Evolutionary conservation across 2,113 vertebrate species (phyloP), one percentile per base, ranked within the genome.

Genomic region (Mastomys natalensis): DNA sequence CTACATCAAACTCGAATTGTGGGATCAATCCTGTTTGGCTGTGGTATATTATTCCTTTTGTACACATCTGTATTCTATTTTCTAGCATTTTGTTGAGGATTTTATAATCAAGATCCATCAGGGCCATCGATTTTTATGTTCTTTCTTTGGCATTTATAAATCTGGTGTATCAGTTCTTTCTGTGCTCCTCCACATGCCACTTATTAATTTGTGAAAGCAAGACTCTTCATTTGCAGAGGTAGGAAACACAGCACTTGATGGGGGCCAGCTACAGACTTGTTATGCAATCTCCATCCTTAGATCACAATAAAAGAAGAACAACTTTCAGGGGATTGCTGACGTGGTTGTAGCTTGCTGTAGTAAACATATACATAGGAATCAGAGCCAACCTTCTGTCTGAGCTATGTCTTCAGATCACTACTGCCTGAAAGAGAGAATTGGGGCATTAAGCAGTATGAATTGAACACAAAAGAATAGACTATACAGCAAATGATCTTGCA

Each of bases 381-480:
- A 93, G 58, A 92, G 74, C 24, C 15, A 76, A 37, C 29, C 3
- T 3, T 76, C 45, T 73, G 60, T 76, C 45, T 73, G 53, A 90
- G 62, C 16, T 78, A 53, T 70, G 78, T 96, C 22, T 97, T 58
- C 62, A 97, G 82, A 9, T 72, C 88, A 66, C 7, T 22, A 10
- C 17, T 86, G 17, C 7, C 31, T 74, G 55, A 84, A 74, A 80
- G 40, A 62, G 26, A 19, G 24, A 90, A 91, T 21, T 43, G 62
- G n/a, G 51, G 45, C 43, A 72, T 15, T 34, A 94, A 62, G 78
- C 29, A 89, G 17, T 43, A 26, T 76, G 70, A 29, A 85, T 53
- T 0, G 6, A 91, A 70, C 8, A 76, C 31, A 43, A 93, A 77
- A 4, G 17, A 84, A 80, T 68, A 70, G 40, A 58, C 88, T 74